Evolutionary conservation across 1,140 invertebrate species (phyloP), one percentile per base, ranked within the genome.

Genomic region (Halesus radiatus): DNA sequence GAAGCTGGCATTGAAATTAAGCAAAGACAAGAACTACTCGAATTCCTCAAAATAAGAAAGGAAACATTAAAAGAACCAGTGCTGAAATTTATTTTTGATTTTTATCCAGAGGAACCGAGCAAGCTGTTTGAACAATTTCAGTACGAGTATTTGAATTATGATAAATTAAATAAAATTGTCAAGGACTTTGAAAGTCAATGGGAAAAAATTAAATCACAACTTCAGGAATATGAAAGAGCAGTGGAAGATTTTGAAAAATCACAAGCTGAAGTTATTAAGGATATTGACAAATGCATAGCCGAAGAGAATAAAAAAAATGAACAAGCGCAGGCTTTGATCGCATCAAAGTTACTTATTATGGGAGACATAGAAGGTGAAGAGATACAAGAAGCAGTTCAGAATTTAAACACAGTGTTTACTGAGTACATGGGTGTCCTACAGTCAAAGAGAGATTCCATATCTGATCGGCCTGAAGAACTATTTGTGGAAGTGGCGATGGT

Each of bases 221-320:
- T 79, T 6, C 16, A 79, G n/a, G 22, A 74, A 52, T 79, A 74
- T 75, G 68, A 79, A 74, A 60, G 45, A n/a, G 32, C 29, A 22
- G 45, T 62, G n/a, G 26, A 23, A 75, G 58, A 79, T 2, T 32
- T 20, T 13, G 56, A 45, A n/a, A 52, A 52, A 10, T 53, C 70
- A 50, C 22, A 62, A 53, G 70, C 74, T 22, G 52, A 72, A 23
- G 45, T 79, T n/a, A 18, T 79, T 18, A 37, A 29, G 8, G 56
- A 62, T 23, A 52, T 74, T 62, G 56, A 75, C 6, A 29, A 74
- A 52, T 79, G 45, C 32, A 52, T 62, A 52, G 37, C 52, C 2
- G 29, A 50, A 26, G 70, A 50, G 62, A 62, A 15, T 18, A 23
- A 26, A 60, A 53, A 74, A 64, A 26, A 74, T 22, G 45, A 79